These are phyloP conservation scores for Sterna hirundo DNA, from an alignment of 2,113 vertebrate genomes.

Conservation along the genomic window DNA sequence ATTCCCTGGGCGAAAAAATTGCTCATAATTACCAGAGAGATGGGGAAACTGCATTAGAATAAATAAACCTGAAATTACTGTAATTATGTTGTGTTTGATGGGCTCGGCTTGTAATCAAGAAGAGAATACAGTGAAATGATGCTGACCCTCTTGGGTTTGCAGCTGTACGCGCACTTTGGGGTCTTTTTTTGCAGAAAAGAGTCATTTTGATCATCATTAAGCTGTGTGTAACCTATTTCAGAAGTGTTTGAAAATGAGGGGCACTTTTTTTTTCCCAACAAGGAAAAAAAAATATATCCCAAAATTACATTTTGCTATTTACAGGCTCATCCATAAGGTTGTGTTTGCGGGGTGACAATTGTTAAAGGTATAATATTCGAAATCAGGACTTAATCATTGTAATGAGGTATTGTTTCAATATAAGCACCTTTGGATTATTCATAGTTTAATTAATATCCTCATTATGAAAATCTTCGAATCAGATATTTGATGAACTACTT, in stretches of 20 bases:
- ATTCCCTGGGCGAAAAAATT: constrained; percentile 98
- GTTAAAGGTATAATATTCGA: constrained; percentile 79
- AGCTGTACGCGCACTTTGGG: constrained; percentile 93
- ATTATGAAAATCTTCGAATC: constrained; percentile 83
- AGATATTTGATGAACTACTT: constrained; percentile 83
- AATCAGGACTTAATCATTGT: constrained; percentile 84
- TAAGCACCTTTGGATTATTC: constrained; percentile 84
- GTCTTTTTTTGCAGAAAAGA: constrained; percentile 87
- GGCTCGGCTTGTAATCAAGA: constrained; percentile 99
- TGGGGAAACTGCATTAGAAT: constrained; percentile 99
- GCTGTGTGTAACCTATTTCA: constrained; percentile 87
- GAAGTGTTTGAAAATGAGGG: constrained; percentile 85
- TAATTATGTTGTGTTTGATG: constrained; percentile 99
- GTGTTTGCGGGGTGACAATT: constrained; percentile 77
- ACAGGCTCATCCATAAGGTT: constrained; percentile 75
- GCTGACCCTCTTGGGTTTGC: constrained; percentile 99
- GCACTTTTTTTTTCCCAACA: constrained; percentile 62
- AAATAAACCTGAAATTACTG: constrained; percentile 99
- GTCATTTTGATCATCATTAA: constrained; percentile 88
- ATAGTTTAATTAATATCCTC: constrained; percentile 85
- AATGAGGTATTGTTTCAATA: constrained; percentile 88
- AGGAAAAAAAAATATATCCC: constrained; percentile 72
- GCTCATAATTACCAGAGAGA: constrained; percentile 99
- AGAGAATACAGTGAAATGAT: constrained; percentile 99
- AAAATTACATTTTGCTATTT: constrained; percentile 81